Percentiles rank a stretch among this genome's conserved stretches.
Evolutionary conservation across 2,888 invertebrate genomes (phyloP).

Genomic region (Cyclophora punctaria): DNA sequence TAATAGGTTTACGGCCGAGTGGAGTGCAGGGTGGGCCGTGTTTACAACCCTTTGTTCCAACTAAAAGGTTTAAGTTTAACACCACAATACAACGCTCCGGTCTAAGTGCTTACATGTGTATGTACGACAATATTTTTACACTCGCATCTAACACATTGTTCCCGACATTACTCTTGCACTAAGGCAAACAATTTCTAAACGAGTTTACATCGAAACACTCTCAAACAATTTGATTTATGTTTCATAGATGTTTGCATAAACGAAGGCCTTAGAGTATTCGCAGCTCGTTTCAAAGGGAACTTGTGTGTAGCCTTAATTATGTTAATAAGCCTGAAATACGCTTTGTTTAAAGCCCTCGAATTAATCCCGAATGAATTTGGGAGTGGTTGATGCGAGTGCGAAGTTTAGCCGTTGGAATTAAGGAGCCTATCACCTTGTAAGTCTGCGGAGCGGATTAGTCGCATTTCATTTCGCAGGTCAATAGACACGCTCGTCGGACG

Average conservation of each 20-base stretch:
- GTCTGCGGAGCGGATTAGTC: constrained; percentile 38
- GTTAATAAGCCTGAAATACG: constrained; percentile 23
- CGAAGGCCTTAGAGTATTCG: constrained; percentile 1
- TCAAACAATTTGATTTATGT: neutral
- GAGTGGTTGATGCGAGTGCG: constrained; percentile 19
- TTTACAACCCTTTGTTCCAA: constrained; percentile 50
- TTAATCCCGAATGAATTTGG: constrained; percentile 29
- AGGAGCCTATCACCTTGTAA: constrained; percentile 48
- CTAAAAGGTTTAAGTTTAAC: constrained; percentile 58
- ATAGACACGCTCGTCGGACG: constrained; percentile 26
- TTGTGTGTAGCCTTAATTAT: constrained; percentile 20
- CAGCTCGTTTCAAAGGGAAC: constrained; percentile 12
- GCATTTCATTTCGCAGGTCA: constrained; percentile 50
- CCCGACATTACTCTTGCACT: neutral
- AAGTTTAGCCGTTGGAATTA: constrained; percentile 37
- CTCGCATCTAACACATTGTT: constrained; percentile 26
- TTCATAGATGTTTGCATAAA: constrained; percentile 6
- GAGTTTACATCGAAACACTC: constrained; percentile 5
- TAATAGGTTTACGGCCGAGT: constrained; percentile 28
- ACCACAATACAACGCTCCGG: constrained; percentile 43
- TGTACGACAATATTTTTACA: constrained; percentile 35
- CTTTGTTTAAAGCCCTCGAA: constrained; percentile 25
- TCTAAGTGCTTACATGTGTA: constrained; percentile 37
- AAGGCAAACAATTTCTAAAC: no score
- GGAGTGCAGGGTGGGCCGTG: constrained; percentile 23